A percentile compares a stretch with the other conserved stretches of the same genome.
Conservation (phyloP, 1,140 invertebrate species). For the Aradophagus sp. region DNA sequence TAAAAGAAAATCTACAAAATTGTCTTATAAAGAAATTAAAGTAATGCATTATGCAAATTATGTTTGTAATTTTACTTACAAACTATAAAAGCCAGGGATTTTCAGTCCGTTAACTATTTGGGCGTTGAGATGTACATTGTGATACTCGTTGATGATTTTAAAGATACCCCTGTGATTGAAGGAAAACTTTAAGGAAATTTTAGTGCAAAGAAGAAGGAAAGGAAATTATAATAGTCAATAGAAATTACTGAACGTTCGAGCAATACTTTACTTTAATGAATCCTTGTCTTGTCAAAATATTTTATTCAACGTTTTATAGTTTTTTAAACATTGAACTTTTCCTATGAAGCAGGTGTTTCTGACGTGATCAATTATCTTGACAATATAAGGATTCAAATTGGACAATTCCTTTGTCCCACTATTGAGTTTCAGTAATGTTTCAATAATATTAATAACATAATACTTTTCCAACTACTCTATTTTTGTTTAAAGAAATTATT, state of each 20-base stretch:
- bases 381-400: too few relatives aligned
- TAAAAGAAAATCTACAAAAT: too few relatives aligned
- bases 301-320: slow-evolving; percentile 21
- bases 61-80: too few relatives aligned
- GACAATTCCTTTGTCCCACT: too few relatives aligned
- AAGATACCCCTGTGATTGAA: slow-evolving; percentile 42
- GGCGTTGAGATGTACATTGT: slow-evolving; percentile 40
- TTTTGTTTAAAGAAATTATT: slow-evolving; percentile 4
- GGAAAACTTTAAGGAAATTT: too few relatives aligned
- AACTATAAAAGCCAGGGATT: slow-evolving; percentile 4
- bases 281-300: slow-evolving; percentile 16
- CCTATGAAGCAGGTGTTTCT: slow-evolving; percentile 1
- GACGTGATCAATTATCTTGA: too few relatives aligned
- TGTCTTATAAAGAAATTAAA: too few relatives aligned
- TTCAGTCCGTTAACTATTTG: slow-evolving; percentile 7
- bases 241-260: slow-evolving; percentile 18
- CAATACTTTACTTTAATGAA: slow-evolving; percentile 15
- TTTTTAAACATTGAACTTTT: slow-evolving; percentile 8
- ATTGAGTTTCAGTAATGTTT: too few relatives aligned
- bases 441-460: too few relatives aligned
- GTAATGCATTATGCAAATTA: too few relatives aligned
- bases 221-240: slow-evolving; percentile 35
- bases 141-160: slow-evolving; percentile 48
- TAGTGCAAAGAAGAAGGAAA: too few relatives aligned
- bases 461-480: slow-evolving; percentile 10